A percentile compares a stretch with the other conserved stretches of the same genome.
Evolutionary conservation across 2,797 vertebrate genomes (phyloP).

Genomic region (Synanceia verrucosa): DNA sequence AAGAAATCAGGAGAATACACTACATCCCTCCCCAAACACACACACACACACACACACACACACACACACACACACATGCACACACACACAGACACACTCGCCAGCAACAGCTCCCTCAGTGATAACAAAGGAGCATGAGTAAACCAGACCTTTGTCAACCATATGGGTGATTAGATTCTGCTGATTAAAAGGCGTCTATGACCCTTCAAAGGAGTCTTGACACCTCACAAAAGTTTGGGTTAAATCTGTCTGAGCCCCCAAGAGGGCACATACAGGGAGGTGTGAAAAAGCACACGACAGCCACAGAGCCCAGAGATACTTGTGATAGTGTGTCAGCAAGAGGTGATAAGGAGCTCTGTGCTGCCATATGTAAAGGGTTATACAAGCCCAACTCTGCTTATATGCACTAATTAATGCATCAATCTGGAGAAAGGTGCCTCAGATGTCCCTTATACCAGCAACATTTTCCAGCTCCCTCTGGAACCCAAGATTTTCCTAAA

Average conservation of each 20-base stretch:
- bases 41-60: conserved; percentile 1
- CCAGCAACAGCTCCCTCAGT: conserved; percentile 39
- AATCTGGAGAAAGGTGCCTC: not conserved
- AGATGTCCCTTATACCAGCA: not conserved
- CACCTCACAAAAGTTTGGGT: conserved; percentile 70
- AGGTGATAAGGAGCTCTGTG: conserved; percentile 32
- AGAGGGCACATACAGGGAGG: conserved; percentile 60
- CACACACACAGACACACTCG: conserved; percentile 23
- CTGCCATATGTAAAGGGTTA: conserved; percentile 25
- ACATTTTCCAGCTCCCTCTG: not conserved
- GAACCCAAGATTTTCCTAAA: no score
- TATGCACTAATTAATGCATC: not conserved
- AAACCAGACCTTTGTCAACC: conserved; percentile 70
- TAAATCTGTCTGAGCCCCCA: conserved; percentile 65
- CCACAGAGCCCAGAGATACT: conserved; percentile 19
- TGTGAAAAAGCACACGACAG: conserved; percentile 68
- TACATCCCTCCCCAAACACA: not conserved
- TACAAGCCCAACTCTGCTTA: conserved; percentile 23
- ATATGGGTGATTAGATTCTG: conserved; percentile 75
- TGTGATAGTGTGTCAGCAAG: conserved; percentile 17
- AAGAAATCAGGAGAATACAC: conserved; percentile 26
- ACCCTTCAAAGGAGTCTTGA: conserved; percentile 73
- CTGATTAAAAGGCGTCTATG: conserved; percentile 74
- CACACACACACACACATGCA: conserved; percentile 4
- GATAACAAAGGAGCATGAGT: conserved; percentile 65